Evolutionary conservation across 2,113 vertebrate species (phyloP), one percentile per base, ranked within the genome.

Genomic region (Hippocampus comes): DNA sequence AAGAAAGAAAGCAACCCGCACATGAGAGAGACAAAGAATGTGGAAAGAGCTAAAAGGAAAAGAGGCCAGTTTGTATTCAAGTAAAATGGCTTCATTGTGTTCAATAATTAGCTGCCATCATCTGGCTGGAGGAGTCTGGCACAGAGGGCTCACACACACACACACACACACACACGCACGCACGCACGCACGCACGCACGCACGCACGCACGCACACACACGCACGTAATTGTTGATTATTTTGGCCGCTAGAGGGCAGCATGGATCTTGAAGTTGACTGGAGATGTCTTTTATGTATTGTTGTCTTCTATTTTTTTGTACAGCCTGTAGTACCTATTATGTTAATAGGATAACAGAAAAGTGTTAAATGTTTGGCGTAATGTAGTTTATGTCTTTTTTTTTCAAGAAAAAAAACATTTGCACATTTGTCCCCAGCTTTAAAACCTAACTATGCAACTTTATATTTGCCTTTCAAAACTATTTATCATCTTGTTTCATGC

Each of bases 71-170:
- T 63, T 63, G 61, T 63, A n/a, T 63, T 63, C 34, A 9, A 63
- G 61, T 38, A 63, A 63, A 63, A 63, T 63, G 61, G 34, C 61
- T 42, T 63, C 61, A 63, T 63, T 63, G 61, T 61, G 59, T 61
- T 30, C 59, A 61, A 34, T 61, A 61, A 61, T 63, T 42, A 63
- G 61, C 61, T 34, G 30, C 27, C 53, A 56, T 56, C 53, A 56
- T 56, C 53, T 56, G 21, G 53, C 53, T 56, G 53, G 21, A 23
- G 3, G 53, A 56, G 53, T 56, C 53, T 56, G 21, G 53, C 53
- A 56, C 21, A 23, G 53, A 56, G 53, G 21, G 53, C 53, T 55
- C 53, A 10, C 53, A 10, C 53, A 7, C 49, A 20, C 46, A 7
- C 18, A 18, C 46, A 48, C 46, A 1, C 46, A n/a, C 51, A 21